A percentile compares a stretch with the other conserved stretches of the same genome.
phyloP scores from a whole-genome alignment of 1,140 invertebrate genomes.

The Saxidomus purpurata region DNA sequence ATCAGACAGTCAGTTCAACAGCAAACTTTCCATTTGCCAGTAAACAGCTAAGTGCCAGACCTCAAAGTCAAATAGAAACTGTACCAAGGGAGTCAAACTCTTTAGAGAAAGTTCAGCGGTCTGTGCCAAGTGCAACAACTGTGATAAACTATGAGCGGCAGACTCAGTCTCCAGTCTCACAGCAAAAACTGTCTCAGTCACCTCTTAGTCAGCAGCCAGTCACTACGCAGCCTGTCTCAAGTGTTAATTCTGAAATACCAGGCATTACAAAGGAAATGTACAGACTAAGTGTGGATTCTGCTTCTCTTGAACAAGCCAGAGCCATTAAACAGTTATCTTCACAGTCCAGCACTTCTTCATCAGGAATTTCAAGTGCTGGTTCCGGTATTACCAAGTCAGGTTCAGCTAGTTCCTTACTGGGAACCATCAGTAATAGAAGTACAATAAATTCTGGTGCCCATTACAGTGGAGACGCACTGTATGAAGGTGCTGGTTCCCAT shows the following conservation, averaged over 20 bases:
- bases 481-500: constrained; percentile 4
- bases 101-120: background rate
- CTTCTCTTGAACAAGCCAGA: constrained; percentile 27
- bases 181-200: constrained; percentile 51
- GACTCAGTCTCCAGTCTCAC: constrained; percentile 43
- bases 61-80: constrained; percentile 58
- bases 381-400: background rate
- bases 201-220: background rate
- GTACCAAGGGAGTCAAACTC: constrained; percentile 12
- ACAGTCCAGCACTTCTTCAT: background rate
- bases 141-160: constrained; percentile 45
- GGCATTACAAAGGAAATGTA: constrained; percentile 42
- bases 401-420: constrained; percentile 4
- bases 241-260: constrained; percentile 10
- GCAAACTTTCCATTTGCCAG: constrained; percentile 52
- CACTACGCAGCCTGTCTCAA: constrained; percentile 8
- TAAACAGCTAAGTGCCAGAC: constrained; percentile 69
- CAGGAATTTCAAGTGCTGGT: constrained; percentile 10
- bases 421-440: background rate
- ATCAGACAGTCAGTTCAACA: constrained; percentile 71
- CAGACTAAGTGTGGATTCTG: constrained; percentile 49
- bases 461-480: background rate
- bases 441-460: background rate
- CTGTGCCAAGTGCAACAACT: constrained; percentile 32
- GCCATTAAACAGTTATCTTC: constrained; percentile 5